Evolutionary conservation across 2,113 vertebrate species (phyloP).

Genomic region (Vidua chalybeata): DNA sequence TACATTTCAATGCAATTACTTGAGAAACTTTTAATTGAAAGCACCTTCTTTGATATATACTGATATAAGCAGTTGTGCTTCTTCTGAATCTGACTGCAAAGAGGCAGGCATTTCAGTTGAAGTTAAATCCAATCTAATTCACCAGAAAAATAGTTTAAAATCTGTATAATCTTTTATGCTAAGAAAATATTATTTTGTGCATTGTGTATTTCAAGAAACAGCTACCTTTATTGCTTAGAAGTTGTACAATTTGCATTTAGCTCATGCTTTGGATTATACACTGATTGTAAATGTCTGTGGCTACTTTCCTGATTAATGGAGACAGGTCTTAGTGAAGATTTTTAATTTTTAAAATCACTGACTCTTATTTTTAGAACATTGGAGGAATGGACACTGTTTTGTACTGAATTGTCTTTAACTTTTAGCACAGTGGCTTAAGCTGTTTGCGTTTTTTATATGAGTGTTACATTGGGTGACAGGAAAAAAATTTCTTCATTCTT

Average conservation of each 20-base stretch:
- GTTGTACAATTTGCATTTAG: neutral
- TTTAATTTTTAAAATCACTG: neutral
- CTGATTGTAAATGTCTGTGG: neutral
- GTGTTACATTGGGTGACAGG: accelerated
- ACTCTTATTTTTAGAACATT: neutral
- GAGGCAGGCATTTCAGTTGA: neutral
- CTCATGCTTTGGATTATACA: neutral
- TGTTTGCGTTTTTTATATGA: neutral
- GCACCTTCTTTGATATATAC: neutral
- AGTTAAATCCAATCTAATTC: neutral
- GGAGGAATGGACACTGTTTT: neutral
- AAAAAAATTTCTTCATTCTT: neutral
- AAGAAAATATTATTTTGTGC: neutral
- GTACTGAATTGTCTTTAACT: neutral
- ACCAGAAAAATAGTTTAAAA: neutral
- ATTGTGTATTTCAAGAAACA: neutral
- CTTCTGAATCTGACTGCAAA: neutral
- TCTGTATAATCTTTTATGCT: neutral
- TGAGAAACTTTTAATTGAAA: neutral
- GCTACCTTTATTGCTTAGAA: neutral
- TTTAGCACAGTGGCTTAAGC: neutral
- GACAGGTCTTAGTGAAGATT: neutral
- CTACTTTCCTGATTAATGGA: neutral
- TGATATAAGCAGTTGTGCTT: neutral
- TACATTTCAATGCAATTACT: neutral